Conservation (phyloP, 2,888 invertebrate genomes). For the Scaeva pyrastri region DNA sequence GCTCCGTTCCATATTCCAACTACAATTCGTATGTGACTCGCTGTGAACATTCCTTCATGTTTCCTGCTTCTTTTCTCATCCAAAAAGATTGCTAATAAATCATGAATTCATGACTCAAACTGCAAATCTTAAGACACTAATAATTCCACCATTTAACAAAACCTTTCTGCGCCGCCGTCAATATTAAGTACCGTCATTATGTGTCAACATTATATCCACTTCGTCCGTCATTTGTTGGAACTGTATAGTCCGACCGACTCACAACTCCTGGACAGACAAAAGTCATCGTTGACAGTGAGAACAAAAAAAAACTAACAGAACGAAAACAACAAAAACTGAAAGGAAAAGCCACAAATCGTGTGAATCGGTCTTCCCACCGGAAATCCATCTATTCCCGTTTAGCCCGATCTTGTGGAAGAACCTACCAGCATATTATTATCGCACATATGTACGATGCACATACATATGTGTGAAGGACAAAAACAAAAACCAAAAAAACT, state of each 20-base stretch:
- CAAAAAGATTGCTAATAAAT: no score
- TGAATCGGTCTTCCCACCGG: slow-evolving; percentile 67
- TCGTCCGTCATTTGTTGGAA: not conserved
- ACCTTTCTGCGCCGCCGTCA: slow-evolving; percentile 50
- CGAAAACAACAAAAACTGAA: slow-evolving; percentile 15
- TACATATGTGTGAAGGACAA: no score
- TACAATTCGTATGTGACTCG: slow-evolving; percentile 3
- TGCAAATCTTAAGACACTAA: slow-evolving; percentile 46
- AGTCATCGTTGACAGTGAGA: not conserved
- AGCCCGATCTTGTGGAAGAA: slow-evolving; percentile 14
- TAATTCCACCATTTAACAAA: slow-evolving; percentile 47
- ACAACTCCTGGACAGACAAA: slow-evolving; percentile 21
- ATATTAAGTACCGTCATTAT: slow-evolving; percentile 65
- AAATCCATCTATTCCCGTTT: slow-evolving; percentile 50
- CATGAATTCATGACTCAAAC: slow-evolving; percentile 68
- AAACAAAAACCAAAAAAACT: slow-evolving; percentile 40
- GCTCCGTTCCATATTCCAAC: slow-evolving; percentile 24
- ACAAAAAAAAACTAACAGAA: not conserved
- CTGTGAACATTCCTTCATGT: slow-evolving; percentile 57
- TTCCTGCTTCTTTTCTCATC: slow-evolving; percentile 55
- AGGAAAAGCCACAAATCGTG: slow-evolving; percentile 59
- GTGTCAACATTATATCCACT: slow-evolving; percentile 64
- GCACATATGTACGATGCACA: no score
- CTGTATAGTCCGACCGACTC: not conserved
- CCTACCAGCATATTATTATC: slow-evolving; percentile 24